Evolutionary conservation across 2,113 vertebrate genomes (phyloP).

Genomic region (Anguilla japonica): DNA sequence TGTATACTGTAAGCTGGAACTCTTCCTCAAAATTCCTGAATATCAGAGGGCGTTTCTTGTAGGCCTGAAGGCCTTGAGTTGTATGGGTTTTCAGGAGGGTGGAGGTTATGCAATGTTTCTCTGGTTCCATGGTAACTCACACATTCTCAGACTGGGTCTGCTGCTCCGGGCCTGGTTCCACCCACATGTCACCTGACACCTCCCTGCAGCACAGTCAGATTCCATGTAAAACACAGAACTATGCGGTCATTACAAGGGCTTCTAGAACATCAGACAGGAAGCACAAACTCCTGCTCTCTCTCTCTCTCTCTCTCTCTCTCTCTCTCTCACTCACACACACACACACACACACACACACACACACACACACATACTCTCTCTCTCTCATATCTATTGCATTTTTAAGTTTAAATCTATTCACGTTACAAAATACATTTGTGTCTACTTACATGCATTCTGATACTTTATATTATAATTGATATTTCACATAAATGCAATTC

Average conservation of each 20-base stretch:
- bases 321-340: too few species aligned
- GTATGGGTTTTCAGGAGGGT: not conserved
- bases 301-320: too few species aligned
- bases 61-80: not conserved
- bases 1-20: too few species aligned
- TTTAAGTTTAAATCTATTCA: not conserved
- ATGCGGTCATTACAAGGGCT: not conserved
- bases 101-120: not conserved
- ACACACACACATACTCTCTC: too few species aligned
- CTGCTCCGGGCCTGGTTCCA: not conserved
- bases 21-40: too few species aligned
- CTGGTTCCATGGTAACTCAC: not conserved
- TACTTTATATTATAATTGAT: not conserved
- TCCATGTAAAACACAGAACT: not conserved
- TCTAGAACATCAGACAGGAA: not conserved
- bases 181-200: not conserved
- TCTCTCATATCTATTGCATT: not conserved
- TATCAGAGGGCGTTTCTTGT: not conserved
- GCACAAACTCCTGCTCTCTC: not conserved
- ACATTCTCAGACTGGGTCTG: not conserved
- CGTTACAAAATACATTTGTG: not conserved
- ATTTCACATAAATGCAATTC: too few species aligned
- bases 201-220: not conserved
- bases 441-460: not conserved
- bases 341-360: too few species aligned